A percentile compares a stretch with the other conserved stretches of the same genome.
Evolutionary conservation across 2,888 invertebrate genomes (phyloP).

Genomic region (Plagodis dolabraria): DNA sequence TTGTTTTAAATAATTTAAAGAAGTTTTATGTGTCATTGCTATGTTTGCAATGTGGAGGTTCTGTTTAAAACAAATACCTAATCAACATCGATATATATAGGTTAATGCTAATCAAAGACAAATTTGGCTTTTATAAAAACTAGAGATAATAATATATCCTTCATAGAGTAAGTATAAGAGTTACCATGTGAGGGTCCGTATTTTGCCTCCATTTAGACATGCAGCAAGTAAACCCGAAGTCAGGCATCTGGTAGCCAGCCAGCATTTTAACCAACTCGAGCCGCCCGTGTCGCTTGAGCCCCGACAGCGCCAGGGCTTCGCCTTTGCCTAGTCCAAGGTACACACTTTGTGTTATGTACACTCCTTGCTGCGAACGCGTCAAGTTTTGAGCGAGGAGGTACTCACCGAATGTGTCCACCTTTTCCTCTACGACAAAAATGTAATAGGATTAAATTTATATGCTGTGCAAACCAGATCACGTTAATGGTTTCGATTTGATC

Average conservation of each 20-base stretch:
- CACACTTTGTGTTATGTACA: conserved; percentile 49
- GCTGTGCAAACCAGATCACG: too few species aligned
- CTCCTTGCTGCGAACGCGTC: conserved; percentile 40
- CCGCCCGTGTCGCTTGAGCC: conserved; percentile 61
- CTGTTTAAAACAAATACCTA: too few species aligned
- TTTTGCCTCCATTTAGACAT: conserved; percentile 59
- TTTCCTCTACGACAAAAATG: conserved; percentile 38
- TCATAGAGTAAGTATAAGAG: too few species aligned
- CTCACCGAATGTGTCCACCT: conserved; percentile 60
- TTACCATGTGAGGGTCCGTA: conserved; percentile 54
- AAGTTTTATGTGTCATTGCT: too few species aligned
- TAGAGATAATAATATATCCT: too few species aligned
- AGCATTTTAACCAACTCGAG: conserved; percentile 56
- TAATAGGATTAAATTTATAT: too few species aligned
- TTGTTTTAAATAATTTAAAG: too few species aligned
- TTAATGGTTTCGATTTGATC: too few species aligned
- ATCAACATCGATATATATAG: too few species aligned
- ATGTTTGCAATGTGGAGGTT: too few species aligned
- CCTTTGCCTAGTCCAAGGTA: conserved; percentile 65
- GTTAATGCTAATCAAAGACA: too few species aligned
- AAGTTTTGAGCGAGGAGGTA: conserved; percentile 57
- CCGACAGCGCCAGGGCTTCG: conserved; percentile 63
- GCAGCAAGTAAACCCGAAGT: conserved; percentile 52
- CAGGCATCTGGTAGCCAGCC: conserved; percentile 57
- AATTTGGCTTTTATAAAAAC: too few species aligned